Percentiles rank a stretch among this genome's conserved stretches.
Evolutionary conservation across 2,113 vertebrate genomes (phyloP).

Genomic region (Gadus macrocephalus): DNA sequence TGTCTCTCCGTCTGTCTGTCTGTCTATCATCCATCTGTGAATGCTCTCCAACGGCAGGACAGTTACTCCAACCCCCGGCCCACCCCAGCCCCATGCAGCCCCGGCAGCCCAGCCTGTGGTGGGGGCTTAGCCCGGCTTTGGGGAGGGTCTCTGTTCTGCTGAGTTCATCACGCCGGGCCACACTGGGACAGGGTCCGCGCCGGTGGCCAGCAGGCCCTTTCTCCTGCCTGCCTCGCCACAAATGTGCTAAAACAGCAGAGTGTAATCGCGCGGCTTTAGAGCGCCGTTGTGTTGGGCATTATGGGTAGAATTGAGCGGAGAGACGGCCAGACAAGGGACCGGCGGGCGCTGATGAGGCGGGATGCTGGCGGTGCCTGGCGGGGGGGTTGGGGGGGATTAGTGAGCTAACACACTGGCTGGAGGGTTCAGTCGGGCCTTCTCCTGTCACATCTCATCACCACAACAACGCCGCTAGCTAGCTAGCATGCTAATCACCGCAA

Average conservation of each 20-base stretch:
- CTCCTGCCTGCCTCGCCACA: constrained; percentile 63
- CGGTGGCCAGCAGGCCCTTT: constrained; percentile 50
- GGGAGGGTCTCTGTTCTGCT: constrained; percentile 71
- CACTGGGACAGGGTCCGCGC: constrained; percentile 56
- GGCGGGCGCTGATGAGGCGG: constrained; percentile 74
- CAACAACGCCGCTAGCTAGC: constrained; percentile 43
- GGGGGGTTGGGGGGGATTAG: constrained; percentile 64
- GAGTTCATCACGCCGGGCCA: constrained; percentile 74
- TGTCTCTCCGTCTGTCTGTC: not conserved
- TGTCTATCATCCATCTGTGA: not conserved
- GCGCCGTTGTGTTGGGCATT: constrained; percentile 77
- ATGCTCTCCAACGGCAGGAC: not conserved
- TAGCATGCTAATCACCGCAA: constrained; percentile 19
- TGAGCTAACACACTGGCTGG: constrained; percentile 58
- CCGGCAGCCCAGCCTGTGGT: constrained; percentile 35
- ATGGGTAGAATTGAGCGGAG: constrained; percentile 72
- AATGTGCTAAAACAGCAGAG: constrained; percentile 79
- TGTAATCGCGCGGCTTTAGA: constrained; percentile 78
- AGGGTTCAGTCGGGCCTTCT: constrained; percentile 56
- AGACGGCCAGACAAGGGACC: constrained; percentile 66
- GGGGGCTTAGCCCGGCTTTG: constrained; percentile 69
- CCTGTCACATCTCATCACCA: constrained; percentile 65
- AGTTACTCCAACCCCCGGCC: constrained; percentile 9
- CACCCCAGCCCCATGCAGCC: constrained; percentile 5
- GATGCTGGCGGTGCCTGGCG: constrained; percentile 66